Base-by-base conservation (phyloP, 2,888 invertebrate species). In the Antheraea yamamai region DNA sequence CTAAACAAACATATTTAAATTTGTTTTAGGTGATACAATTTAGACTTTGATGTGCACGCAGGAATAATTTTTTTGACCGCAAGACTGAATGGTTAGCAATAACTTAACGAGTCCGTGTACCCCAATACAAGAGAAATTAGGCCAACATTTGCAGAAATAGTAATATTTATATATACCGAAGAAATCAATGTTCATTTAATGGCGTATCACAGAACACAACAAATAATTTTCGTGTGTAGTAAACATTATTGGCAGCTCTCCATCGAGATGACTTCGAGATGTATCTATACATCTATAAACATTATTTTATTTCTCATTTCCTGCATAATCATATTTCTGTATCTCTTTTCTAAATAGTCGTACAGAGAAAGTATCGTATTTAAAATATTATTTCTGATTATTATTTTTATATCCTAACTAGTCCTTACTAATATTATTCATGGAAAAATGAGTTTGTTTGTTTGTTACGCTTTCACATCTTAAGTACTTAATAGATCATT, bases 161-260 rank as follows among this genome's bases (percentile, higher is more conserved):
- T 7, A 55, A 64, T 61, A 39, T 64, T n/a, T 6, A 68, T 51
- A 30, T 16, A 61, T 23, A 23, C 23, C 20, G 68, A n/a, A 70
- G 30, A 70, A 74, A 70, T 35, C 74, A 74, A 35, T 18, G 74
- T 39, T 68, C 23, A 74, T 26, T 52, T 68, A 58, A 58, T 58
- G 58, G 58, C 10, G 58, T 61, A 61, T 61, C 58, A 61, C 58
- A 61, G 58, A 61, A 61, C n/a, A 61, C n/a, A 10, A 61, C n/a
- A n/a, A 23, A 61, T 61, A 61, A 10, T 61, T 20, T 23, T 61
- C 61, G 23, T 12, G 23, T 61, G 23, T 61, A 61, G 10, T 61
- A 61, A 61, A 23, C 23, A 23, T 8, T 61, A 61, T 23, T 61
- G 61, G 61, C 61, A 55, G 55, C 23, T 10, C 23, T 61, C 61